Conservation (phyloP, 2,113 vertebrate genomes). For the Gopherus flavomarginatus region DNA sequence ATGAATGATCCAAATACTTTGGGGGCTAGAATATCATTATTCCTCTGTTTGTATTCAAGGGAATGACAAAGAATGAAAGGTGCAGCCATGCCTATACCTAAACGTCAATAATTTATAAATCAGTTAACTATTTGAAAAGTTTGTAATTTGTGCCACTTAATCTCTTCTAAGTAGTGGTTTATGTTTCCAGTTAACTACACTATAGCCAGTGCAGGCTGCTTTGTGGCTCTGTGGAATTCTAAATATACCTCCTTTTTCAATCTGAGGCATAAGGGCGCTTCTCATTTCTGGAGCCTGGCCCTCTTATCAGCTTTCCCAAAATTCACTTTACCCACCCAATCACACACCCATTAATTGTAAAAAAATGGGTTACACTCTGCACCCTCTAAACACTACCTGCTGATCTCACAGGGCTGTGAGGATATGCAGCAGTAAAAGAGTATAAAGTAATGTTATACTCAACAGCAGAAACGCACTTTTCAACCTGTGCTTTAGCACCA, state of each 20-base stretch:
- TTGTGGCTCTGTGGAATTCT: neutral
- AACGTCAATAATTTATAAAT: neutral
- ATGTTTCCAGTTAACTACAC: neutral
- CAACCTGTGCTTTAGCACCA: neutral
- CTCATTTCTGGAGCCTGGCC: neutral
- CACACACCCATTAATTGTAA: neutral
- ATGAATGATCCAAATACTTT: neutral
- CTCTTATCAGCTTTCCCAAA: neutral
- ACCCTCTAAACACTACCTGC: too few species aligned
- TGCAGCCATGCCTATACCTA: neutral
- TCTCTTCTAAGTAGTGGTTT: neutral
- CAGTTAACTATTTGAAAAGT: neutral
- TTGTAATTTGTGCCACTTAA: neutral
- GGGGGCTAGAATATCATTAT: neutral
- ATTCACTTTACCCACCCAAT: neutral
- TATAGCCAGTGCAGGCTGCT: neutral
- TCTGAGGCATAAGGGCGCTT: neutral
- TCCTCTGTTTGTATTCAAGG: neutral
- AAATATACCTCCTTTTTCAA: neutral
- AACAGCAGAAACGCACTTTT: neutral
- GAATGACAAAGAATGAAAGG: neutral
- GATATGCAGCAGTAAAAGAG: neutral
- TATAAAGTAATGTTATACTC: neutral
- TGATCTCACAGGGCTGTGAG: neutral
- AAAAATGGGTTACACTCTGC: neutral